Percentiles rank a stretch among this genome's conserved stretches.
phyloP scores from a whole-genome alignment of 2,113 vertebrate genomes.

The Paramormyrops kingsleyae region DNA sequence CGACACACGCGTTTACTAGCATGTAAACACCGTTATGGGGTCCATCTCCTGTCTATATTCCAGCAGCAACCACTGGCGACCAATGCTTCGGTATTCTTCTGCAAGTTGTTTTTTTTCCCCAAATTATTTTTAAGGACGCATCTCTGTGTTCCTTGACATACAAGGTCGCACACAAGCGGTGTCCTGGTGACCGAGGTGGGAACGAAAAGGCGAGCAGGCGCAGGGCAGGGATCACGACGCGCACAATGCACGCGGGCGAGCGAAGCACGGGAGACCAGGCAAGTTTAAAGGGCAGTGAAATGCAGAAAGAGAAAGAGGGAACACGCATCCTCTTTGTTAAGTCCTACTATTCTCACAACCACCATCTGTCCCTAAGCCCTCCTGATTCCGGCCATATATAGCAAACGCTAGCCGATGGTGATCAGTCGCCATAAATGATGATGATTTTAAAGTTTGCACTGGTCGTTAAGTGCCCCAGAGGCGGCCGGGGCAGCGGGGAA shows the following conservation, averaged over 20 bases:
- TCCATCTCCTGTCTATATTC: background rate
- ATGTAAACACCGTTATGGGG: background rate
- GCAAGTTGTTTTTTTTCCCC: background rate
- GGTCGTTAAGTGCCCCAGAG: background rate
- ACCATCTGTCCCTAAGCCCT: background rate
- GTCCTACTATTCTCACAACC: background rate
- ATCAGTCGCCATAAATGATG: background rate
- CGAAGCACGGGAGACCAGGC: background rate
- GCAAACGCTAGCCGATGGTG: background rate
- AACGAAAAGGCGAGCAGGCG: background rate
- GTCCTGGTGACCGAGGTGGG: background rate
- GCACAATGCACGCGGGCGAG: background rate
- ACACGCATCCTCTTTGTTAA: conserved; percentile 19
- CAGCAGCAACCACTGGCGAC: background rate
- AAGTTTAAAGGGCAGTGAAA: background rate
- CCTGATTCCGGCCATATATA: conserved; percentile 12
- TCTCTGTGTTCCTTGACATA: background rate
- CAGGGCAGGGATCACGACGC: background rate
- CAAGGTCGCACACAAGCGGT: background rate
- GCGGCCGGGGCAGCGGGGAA: background rate
- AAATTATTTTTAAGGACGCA: background rate
- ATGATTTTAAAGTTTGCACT: conserved; percentile 3
- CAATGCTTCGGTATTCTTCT: background rate
- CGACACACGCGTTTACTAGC: background rate
- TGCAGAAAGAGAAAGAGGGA: background rate